Evolutionary conservation across 2,888 invertebrate species (phyloP).

Genomic region (Papilio gigon): DNA sequence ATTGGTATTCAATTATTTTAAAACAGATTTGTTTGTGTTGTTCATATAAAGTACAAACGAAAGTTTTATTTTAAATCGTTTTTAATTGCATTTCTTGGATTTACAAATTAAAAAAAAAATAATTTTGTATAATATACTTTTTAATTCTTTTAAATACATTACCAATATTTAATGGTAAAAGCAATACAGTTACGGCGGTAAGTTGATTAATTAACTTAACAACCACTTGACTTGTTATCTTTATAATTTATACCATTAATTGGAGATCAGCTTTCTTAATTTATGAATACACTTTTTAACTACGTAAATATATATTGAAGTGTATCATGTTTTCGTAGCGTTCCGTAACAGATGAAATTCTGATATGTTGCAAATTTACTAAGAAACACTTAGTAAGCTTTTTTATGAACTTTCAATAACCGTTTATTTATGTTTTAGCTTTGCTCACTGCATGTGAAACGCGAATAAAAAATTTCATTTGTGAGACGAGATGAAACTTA

Average conservation of each 20-base stretch:
- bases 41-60: conserved; percentile 11
- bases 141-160: neutral
- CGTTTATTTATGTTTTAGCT: neutral
- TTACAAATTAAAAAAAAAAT: neutral
- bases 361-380: neutral
- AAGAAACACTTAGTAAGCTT: neutral
- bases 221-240: conserved; percentile 6
- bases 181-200: neutral
- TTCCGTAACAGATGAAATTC: neutral
- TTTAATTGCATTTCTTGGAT: neutral
- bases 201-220: conserved; percentile 17
- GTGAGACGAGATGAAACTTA: neutral
- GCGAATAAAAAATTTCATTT: neutral
- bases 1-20: conserved; percentile 34
- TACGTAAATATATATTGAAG: neutral
- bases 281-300: neutral
- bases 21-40: conserved; percentile 27
- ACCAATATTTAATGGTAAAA: neutral
- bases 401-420: neutral
- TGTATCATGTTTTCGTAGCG: neutral
- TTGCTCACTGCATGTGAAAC: neutral
- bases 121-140: neutral
- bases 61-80: conserved; percentile 23
- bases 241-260: conserved; percentile 15
- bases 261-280: conserved; percentile 16